Evolutionary conservation across 2,113 vertebrate species (phyloP).

Genomic region (Ictalurus furcatus): DNA sequence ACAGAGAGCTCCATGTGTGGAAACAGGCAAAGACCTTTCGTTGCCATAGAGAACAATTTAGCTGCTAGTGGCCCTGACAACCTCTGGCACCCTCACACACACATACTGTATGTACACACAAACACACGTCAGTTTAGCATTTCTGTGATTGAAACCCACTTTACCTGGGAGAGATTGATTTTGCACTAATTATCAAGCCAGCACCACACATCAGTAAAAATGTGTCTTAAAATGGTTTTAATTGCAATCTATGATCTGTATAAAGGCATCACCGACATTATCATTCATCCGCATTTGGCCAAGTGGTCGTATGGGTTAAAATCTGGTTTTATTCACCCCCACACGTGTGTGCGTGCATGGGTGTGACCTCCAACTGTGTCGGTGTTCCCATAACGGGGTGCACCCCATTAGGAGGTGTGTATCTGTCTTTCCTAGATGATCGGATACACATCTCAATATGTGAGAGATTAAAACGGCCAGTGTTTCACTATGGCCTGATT

Average conservation of each 20-base stretch:
- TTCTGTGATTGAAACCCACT: neutral
- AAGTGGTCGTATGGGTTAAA: neutral
- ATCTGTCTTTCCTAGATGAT: too few species aligned
- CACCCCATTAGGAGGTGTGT: neutral
- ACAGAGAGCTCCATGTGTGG: constrained; percentile 13
- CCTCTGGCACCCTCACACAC: constrained; percentile 9
- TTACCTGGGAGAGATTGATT: neutral
- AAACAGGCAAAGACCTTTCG: constrained; percentile 33
- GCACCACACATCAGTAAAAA: neutral
- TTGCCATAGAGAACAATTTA: constrained; percentile 52
- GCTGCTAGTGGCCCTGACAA: constrained; percentile 28
- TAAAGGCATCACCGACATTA: neutral
- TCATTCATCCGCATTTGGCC: neutral
- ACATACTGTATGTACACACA: neutral
- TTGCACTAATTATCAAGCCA: neutral
- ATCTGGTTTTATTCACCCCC: neutral
- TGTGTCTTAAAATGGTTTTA: neutral
- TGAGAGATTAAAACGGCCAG: too few species aligned
- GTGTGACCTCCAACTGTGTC: neutral
- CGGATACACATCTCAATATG: too few species aligned
- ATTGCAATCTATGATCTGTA: neutral
- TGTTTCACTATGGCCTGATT: neutral
- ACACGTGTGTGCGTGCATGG: neutral
- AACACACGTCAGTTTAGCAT: neutral
- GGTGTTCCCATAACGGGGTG: neutral